phyloP scores from a whole-genome alignment of 2,888 invertebrate species.

The Blera fallax region DNA sequence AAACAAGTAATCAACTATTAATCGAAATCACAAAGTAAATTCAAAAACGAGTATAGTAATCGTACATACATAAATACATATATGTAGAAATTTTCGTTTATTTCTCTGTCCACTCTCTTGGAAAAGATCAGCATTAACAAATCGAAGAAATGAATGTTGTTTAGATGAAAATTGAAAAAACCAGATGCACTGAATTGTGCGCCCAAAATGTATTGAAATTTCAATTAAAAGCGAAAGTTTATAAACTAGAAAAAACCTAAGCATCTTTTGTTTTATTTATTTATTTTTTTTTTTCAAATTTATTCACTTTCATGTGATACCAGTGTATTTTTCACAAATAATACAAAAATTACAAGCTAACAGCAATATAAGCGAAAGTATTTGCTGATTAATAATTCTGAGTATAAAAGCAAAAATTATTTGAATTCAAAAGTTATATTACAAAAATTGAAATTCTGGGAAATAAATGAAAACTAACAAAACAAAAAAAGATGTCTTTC shows the following conservation, averaged over 20 bases:
- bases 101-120: slow-evolving; percentile 33
- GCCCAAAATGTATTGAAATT: slow-evolving; percentile 6
- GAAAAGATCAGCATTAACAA: not conserved
- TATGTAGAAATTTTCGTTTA: slow-evolving; percentile 60
- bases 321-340: not conserved
- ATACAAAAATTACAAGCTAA: not conserved
- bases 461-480: slow-evolving; percentile 67
- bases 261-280: no score
- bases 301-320: not conserved
- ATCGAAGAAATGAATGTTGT: not conserved
- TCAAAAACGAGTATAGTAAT: slow-evolving; percentile 29
- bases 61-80: slow-evolving; percentile 22
- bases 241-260: not conserved
- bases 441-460: slow-evolving; percentile 49
- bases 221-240: not conserved
- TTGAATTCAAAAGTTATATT: slow-evolving; percentile 42
- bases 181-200: not conserved
- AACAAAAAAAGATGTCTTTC: not conserved
- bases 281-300: not conserved
- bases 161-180: not conserved
- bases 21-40: slow-evolving; percentile 40
- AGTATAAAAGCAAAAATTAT: not conserved
- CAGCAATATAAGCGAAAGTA: not conserved
- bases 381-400: slow-evolving; percentile 8
- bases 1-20: slow-evolving; percentile 30